Evolutionary conservation across 2,797 vertebrate species (phyloP).

Genomic region (Caiman crocodilus): DNA sequence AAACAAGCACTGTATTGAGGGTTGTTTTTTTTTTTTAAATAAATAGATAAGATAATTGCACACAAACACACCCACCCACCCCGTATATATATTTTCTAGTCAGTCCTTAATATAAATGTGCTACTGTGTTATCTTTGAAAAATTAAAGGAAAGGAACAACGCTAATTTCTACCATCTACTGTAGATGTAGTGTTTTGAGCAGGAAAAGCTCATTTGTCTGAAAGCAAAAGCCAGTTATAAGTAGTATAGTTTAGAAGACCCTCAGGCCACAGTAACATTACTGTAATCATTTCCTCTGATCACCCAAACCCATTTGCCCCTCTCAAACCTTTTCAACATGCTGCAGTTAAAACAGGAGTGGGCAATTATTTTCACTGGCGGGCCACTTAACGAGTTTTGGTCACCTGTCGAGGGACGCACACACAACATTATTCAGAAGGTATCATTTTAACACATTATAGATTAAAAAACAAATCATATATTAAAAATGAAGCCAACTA

Average conservation of each 20-base stretch:
- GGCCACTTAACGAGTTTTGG: too few species aligned
- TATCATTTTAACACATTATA: too few species aligned
- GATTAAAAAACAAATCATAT: too few species aligned
- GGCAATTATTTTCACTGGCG: too few species aligned
- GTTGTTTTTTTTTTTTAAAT: neutral
- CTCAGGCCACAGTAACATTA: slow-evolving; percentile 66
- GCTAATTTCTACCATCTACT: slow-evolving; percentile 56
- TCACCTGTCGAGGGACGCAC: too few species aligned
- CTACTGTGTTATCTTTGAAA: slow-evolving; percentile 53
- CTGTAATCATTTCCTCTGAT: slow-evolving; percentile 48
- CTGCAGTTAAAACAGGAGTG: neutral
- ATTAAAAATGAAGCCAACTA: too few species aligned
- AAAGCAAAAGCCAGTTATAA: slow-evolving; percentile 74
- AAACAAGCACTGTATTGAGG: neutral
- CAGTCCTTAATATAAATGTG: slow-evolving; percentile 10
- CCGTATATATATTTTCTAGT: slow-evolving; percentile 4
- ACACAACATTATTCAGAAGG: too few species aligned
- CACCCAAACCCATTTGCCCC: neutral
- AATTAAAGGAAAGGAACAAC: slow-evolving; percentile 56
- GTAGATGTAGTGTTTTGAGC: slow-evolving; percentile 58
- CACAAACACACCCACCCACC: too few species aligned
- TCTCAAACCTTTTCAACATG: neutral
- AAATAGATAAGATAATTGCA: neutral
- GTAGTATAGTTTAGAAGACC: slow-evolving; percentile 62
- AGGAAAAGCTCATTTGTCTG: slow-evolving; percentile 62